Evolutionary conservation across 2,797 vertebrate species (phyloP), one percentile per base, ranked within the genome.

Genomic region (Liparis tanakae): DNA sequence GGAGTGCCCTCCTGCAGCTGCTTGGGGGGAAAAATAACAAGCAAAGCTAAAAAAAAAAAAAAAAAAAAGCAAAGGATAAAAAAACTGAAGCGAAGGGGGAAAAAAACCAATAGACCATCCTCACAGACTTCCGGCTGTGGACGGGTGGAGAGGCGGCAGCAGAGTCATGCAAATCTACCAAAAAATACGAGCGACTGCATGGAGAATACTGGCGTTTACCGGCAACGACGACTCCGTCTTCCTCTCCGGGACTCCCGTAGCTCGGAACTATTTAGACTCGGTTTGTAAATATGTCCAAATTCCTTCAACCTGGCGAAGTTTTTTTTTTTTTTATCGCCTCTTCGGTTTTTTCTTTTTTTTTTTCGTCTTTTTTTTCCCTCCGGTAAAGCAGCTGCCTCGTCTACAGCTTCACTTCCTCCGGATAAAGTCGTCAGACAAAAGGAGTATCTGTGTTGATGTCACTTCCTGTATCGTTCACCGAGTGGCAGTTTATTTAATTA

Each of bases 41-140:
- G 74, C 70, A 78, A 83, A 78, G 41, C 67, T 10, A 36, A 70
- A 66, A 69, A 62, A n/a, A 51, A 76, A 63, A 72, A 62, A 55
- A 22, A 86, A 86, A 89, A 87, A 88, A 74, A 36, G 1, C 20
- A 61, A 74, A 77, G 60, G 63, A 79, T 66, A 63, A 84, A 89
- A 84, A 89, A 90, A 86, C 59, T 50, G 70, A 83, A 83, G 79
- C 81, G 65, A 79, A 72, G 80, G 70, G 25, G 25, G 68, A 79
- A 80, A 87, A 88, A 88, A 86, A 67, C 34, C 75, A 85, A 81
- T 59, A 86, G 86, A 87, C 86, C 85, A 85, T 90, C 87, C 86
- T 88, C 90, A 83, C 86, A 91, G 89, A 95, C 95, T 95, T 95
- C 94, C 95, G 94, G 94, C 91, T 93, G 87, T 85, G 83, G 90